phyloP scores from a whole-genome alignment of 1,140 invertebrate species.

The Scaptomyza hsui region DNA sequence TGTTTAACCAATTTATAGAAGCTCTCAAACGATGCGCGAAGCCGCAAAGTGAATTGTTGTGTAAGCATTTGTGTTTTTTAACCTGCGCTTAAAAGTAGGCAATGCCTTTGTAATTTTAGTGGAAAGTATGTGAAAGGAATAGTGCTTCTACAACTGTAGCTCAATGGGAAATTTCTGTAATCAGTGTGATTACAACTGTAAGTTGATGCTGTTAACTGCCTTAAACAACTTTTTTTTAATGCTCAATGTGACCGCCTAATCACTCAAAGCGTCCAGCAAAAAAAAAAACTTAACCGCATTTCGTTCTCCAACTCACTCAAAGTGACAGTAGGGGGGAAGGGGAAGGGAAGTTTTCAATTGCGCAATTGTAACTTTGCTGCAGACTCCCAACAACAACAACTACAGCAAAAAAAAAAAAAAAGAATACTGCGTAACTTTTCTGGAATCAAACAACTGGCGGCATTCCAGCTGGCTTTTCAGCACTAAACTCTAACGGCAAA shows the following conservation, averaged over 20 bases:
- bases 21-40: not conserved
- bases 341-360: slow-evolving; percentile 23
- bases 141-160: slow-evolving; percentile 1
- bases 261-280: slow-evolving; percentile 59
- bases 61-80: not conserved
- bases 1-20: no score
- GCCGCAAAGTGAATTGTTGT: slow-evolving; percentile 21
- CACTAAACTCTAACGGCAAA: slow-evolving; percentile 30
- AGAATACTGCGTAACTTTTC: slow-evolving; percentile 61
- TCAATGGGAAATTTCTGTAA: no score
- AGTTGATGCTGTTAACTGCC: no score
- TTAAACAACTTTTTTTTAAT: slow-evolving; percentile 25
- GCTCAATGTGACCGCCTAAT: slow-evolving; percentile 51
- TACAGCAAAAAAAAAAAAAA: not conserved
- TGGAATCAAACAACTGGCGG: slow-evolving; percentile 55
- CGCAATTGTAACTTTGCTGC: slow-evolving; percentile 62
- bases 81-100: not conserved
- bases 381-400: not conserved
- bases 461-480: slow-evolving; percentile 55
- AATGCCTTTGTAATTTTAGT: not conserved
- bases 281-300: slow-evolving; percentile 42
- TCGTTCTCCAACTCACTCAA: slow-evolving; percentile 3
- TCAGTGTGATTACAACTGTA: not conserved
- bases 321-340: no score
- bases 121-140: no score